Evolutionary conservation across 2,797 vertebrate genomes (phyloP), one percentile per base, ranked within the genome.

Genomic region (Melanogrammus aeglefinus): DNA sequence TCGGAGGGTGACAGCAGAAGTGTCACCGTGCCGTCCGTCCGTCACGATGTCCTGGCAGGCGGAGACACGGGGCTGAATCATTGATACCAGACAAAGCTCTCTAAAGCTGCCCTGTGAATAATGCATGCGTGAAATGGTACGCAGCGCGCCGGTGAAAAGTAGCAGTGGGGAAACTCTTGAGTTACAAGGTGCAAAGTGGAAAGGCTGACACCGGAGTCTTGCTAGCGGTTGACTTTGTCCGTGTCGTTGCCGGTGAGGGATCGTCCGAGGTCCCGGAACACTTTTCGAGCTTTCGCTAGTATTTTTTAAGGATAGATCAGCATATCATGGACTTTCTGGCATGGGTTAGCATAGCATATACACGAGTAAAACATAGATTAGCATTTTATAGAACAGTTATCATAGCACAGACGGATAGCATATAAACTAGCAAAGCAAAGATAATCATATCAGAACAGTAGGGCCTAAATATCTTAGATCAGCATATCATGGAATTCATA

Each of bases 81-180:
- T 87, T 91, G 88, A 90, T 89, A 80, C 77, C 69, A 82, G 74
- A 88, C 89, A 90, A 90, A 90, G 87, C 86, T 91, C 27, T 79
- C 8, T 79, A 76, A 87, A 88, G 83, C 79, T 79, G 74, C 21
- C 75, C 24, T 73, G 0, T 90, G 72, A 89, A 89, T 91, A 84
- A 91, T 89, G 86, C 86, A 89, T 83, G 89, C 76, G 21, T 24
- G 35, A 77, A 16, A 76, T 78, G 75, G 29, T n/a, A 38, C 73
- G 57, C 75, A 72, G 71, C 71, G 44, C 78, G 78, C 6, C 74
- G 33, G 24, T 33, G 44, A 81, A 29, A 6, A 12, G 66, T 29
- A 5, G 71, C 27, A n/a, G 38, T 73, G 24, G 24, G 0, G 12
- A 72, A 31, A 78, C 84, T 79, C 85, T 80, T 78, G 0, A 82